Evolutionary conservation across 2,888 invertebrate genomes (phyloP), one percentile per base, ranked within the genome.

Genomic region (Pycnomerus fuliginosus): DNA sequence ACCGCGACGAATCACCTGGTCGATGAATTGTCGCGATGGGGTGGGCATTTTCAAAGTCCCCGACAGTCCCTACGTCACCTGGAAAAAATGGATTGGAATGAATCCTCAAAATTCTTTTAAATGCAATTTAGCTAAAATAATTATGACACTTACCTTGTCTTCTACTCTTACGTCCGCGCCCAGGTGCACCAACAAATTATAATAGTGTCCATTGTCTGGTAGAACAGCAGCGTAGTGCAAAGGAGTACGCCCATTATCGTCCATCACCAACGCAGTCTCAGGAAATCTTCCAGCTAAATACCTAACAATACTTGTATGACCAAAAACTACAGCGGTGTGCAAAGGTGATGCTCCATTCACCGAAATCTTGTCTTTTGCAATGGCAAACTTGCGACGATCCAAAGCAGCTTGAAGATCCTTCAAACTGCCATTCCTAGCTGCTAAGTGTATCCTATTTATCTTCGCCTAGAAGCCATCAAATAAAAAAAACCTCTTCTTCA

Each of bases 141-240:
- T n/a, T n/a, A n/a, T n/a, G n/a, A n/a, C n/a, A n/a, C n/a, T 77
- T 75, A 93, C 93, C 69, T 88, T 89, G 72, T 95, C 95, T 53
- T 84, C 77, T 36, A 84, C 76, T 62, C 87, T 84, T 1, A 87
- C 81, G 73, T 94, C 90, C 20, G 90, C 90, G 33, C 94, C 95
- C 42, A 93, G 79, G 67, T 90, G 90, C 53, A 87, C 79, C 34
- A 95, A 75, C 37, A 93, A 77, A 69, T 89, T 89, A 69, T 87
- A 93, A 65, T 89, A 90, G 68, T 91, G 89, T 0, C 89, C 90
- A 63, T 92, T 92, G 62, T 94, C 90, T 24, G 84, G 83, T 43
- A 90, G 73, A 7, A 85, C 84, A 2, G 90, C 89, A 1, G 92
- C 90, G 66, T 92, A 94, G 72, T 94, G 93, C 50, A 94, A 75